phyloP scores from a whole-genome alignment of 2,113 vertebrate species.

The Hemichromis elongatus region DNA sequence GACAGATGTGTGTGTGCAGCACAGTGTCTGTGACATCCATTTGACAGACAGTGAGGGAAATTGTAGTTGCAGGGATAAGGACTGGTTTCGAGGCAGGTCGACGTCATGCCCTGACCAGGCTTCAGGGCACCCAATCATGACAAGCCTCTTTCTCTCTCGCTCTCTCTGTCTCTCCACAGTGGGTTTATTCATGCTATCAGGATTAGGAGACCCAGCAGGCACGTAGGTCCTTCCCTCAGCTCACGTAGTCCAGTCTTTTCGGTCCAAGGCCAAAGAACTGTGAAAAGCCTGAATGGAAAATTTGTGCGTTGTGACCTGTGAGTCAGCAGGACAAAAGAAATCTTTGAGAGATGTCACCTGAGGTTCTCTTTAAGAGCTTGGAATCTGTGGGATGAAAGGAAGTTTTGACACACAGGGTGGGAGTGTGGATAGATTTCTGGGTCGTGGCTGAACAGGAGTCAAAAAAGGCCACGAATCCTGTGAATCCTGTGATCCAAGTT shows the following conservation, averaged over 20 bases:
- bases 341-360: background rate
- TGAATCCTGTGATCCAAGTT: background rate
- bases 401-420: background rate
- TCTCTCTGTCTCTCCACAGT: background rate
- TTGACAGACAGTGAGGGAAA: constrained; percentile 12
- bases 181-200: constrained; percentile 3
- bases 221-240: background rate
- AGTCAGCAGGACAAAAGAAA: constrained; percentile 2
- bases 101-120: background rate
- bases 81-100: constrained; percentile 2
- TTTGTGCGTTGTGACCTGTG: background rate
- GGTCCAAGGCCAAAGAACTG: background rate
- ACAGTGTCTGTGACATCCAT: background rate
- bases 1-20: background rate
- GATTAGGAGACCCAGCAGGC: constrained; percentile 2
- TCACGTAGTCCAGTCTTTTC: background rate
- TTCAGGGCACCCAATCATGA: background rate
- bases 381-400: background rate
- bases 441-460: background rate
- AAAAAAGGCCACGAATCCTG: background rate
- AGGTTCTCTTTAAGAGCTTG: background rate
- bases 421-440: background rate
- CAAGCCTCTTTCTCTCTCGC: background rate
- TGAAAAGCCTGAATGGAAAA: background rate
- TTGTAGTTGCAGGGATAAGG: background rate